Conservation (phyloP, 1,140 invertebrate species). For the Mesaphorura yosii region DNA sequence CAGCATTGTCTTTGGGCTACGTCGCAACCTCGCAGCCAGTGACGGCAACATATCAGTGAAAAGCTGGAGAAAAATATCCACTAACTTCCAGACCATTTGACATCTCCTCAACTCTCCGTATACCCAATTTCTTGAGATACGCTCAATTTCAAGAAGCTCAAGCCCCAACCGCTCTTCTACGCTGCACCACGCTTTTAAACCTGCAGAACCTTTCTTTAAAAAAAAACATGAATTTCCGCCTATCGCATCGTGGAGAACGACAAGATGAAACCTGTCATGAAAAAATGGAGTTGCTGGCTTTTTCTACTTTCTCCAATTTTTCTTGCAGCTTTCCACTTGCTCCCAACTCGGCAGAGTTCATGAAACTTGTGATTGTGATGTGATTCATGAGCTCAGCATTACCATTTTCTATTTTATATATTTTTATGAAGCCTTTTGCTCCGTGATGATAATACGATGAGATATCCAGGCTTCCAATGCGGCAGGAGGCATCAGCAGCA, state of each 20-base stretch:
- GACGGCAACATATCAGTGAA: slow-evolving; percentile 8
- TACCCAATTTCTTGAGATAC: slow-evolving; percentile 31
- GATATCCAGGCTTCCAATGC: no score
- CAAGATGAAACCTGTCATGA: no score
- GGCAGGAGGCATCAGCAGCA: no score
- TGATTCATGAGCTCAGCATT: slow-evolving; percentile 23
- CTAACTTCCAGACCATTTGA: slow-evolving; percentile 32
- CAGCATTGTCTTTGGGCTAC: no score
- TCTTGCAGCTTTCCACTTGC: slow-evolving; percentile 4
- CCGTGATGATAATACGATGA: slow-evolving; percentile 28
- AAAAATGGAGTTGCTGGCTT: no score
- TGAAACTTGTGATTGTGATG: slow-evolving; percentile 20
- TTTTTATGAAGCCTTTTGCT: no score
- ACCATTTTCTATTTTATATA: slow-evolving; percentile 19
- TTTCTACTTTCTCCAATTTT: slow-evolving; percentile 14
- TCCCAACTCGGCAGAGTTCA: slow-evolving; percentile 6
- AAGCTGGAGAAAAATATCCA: background rate
- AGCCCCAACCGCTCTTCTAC: no score
- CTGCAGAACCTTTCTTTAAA: no score
- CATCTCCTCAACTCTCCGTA: slow-evolving; percentile 31
- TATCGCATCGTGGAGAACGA: no score
- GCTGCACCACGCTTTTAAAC: no score
- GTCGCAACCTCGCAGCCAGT: no score
- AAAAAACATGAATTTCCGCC: no score
- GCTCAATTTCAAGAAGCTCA: slow-evolving; percentile 27